Evolutionary conservation across 2,113 vertebrate genomes (phyloP).

Genomic region (Pluvialis apricaria): DNA sequence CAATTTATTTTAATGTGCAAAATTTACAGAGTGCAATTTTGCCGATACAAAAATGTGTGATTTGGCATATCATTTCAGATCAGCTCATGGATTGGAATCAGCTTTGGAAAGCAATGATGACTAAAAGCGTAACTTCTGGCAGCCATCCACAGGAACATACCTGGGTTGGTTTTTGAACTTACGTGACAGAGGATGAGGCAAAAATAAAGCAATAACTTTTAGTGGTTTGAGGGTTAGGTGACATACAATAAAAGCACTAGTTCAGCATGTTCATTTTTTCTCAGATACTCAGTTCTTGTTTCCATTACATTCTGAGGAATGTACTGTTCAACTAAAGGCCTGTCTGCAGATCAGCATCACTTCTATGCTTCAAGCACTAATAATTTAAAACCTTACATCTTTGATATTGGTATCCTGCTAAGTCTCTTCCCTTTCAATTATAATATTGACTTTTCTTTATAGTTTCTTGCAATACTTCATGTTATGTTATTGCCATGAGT

Average conservation of each 20-base stretch:
- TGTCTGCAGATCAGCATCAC: constrained; percentile 7
- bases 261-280: constrained; percentile 25
- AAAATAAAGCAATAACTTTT: constrained; percentile 7
- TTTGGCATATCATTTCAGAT: constrained; percentile 34
- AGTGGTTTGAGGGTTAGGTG: constrained; percentile 27
- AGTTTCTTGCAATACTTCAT: background rate
- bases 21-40: background rate
- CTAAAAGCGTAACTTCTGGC: constrained; percentile 20
- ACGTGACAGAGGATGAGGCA: background rate
- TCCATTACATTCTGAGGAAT: constrained; percentile 31
- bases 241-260: background rate
- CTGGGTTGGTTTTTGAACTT: background rate
- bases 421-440: constrained; percentile 49
- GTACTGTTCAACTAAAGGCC: background rate
- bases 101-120: constrained; percentile 10
- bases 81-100: constrained; percentile 10
- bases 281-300: constrained; percentile 42
- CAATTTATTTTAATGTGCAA: background rate
- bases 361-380: constrained; percentile 43
- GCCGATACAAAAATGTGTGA: background rate
- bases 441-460: constrained; percentile 18
- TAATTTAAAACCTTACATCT: constrained; percentile 26
- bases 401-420: constrained; percentile 27
- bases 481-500: background rate
- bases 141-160: background rate